phyloP scores from a whole-genome alignment of 1,140 invertebrate genomes.

The Artemia franciscana region DNA sequence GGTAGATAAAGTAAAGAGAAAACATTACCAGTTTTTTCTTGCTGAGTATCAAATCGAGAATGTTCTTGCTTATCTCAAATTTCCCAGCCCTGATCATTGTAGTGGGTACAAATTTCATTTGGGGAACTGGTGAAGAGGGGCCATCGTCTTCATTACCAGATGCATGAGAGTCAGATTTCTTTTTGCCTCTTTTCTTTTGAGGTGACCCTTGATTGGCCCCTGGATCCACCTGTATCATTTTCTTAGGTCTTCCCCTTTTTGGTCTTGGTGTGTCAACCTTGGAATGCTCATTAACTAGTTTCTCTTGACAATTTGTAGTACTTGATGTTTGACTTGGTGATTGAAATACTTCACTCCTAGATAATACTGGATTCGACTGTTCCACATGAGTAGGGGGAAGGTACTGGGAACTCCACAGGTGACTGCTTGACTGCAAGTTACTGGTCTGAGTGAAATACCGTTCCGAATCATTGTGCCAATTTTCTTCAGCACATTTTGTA shows the following conservation, averaged over 20 bases:
- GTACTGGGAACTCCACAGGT: neutral
- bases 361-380: neutral
- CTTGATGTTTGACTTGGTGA: neutral
- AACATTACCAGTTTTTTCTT: neutral
- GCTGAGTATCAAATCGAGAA: neutral
- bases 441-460: neutral
- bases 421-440: neutral
- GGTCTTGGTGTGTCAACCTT: neutral
- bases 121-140: neutral
- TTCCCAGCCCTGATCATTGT: neutral
- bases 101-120: neutral
- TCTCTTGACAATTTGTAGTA: neutral
- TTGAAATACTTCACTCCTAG: neutral
- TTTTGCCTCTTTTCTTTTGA: neutral
- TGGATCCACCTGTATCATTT: neutral
- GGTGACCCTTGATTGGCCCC: neutral
- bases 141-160: neutral
- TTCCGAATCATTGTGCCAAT: neutral
- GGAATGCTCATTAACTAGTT: neutral
- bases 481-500: neutral
- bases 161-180: neutral
- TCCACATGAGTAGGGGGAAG: neutral
- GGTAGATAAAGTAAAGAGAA: neutral
- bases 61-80: neutral
- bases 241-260: neutral